These are phyloP conservation scores for Amia ocellicauda DNA, from an alignment of 2,113 vertebrate species.

Conservation along the genomic window DNA sequence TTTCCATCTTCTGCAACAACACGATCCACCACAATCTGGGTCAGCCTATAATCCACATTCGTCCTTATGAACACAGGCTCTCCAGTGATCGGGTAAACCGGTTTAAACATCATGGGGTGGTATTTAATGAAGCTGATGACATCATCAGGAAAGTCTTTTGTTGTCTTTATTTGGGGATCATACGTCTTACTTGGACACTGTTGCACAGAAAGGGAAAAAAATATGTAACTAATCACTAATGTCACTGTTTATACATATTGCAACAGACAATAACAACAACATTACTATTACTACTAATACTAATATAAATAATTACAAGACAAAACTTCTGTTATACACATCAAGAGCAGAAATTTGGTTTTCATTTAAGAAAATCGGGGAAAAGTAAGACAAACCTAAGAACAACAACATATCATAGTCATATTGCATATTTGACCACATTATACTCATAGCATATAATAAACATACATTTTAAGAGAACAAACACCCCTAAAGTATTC, in stretches of 20 bases:
- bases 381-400: no score
- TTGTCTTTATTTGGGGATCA: conserved; percentile 86
- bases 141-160: conserved; percentile 92
- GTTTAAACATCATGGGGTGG: conserved; percentile 85
- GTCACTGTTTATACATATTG: no score
- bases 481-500: no score
- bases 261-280: background rate
- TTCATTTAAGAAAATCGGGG: no score
- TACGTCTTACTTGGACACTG: conserved; percentile 96
- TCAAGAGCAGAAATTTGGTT: no score
- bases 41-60: conserved; percentile 85
- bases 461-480: no score
- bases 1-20: conserved; percentile 91
- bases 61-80: conserved; percentile 82
- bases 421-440: no score
- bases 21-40: conserved; percentile 88
- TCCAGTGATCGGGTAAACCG: conserved; percentile 72
- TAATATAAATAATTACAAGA: background rate
- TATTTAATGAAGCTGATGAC: conserved; percentile 87
- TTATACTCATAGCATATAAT: no score
- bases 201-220: background rate
- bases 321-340: no score
- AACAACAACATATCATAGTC: no score
- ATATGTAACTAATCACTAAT: background rate
- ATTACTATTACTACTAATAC: no score